These are phyloP conservation scores for Drosophila saltans DNA, from an alignment of 1,140 invertebrate species.

Conservation along the genomic window DNA sequence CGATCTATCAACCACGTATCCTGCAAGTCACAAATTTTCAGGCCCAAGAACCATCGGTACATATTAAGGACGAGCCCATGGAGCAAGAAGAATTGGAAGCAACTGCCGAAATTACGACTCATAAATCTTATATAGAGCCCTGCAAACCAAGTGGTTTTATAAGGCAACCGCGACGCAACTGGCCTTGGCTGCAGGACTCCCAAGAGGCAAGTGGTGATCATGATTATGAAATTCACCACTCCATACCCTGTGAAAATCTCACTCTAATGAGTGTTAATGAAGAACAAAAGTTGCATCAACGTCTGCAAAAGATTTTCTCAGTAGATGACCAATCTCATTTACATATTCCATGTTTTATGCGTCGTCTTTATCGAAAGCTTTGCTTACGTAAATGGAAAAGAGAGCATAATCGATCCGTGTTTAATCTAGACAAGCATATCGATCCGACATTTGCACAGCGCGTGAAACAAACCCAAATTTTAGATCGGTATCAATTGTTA, in stretches of 20 bases:
- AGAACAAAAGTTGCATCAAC: slow-evolving; percentile 85
- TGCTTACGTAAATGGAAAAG: slow-evolving; percentile 86
- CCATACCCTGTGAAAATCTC: slow-evolving; percentile 32
- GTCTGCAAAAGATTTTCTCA: slow-evolving; percentile 65
- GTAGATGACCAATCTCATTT: slow-evolving; percentile 48
- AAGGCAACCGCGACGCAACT: slow-evolving; percentile 59
- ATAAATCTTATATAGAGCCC: slow-evolving; percentile 16
- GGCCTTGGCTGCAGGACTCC: slow-evolving; percentile 70
- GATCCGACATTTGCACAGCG: slow-evolving; percentile 36
- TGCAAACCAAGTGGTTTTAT: slow-evolving; percentile 75
- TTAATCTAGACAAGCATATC: slow-evolving; percentile 85
- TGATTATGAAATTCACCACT: not conserved
- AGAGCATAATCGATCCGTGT: slow-evolving; percentile 85
- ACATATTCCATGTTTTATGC: slow-evolving; percentile 78
- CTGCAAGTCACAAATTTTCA: slow-evolving; percentile 79
- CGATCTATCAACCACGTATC: slow-evolving; percentile 65
- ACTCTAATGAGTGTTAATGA: slow-evolving; percentile 85
- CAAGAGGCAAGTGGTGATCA: slow-evolving; percentile 20
- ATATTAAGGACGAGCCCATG: slow-evolving; percentile 47
- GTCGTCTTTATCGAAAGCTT: slow-evolving; percentile 86
- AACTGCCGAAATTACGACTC: slow-evolving; percentile 8
- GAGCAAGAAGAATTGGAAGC: slow-evolving; percentile 44
- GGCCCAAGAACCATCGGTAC: slow-evolving; percentile 29
- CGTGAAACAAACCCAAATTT: slow-evolving; percentile 62
- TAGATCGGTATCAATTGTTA: slow-evolving; percentile 83